phyloP scores from a whole-genome alignment of 2,797 vertebrate species.

The Staurois parvus region DNA sequence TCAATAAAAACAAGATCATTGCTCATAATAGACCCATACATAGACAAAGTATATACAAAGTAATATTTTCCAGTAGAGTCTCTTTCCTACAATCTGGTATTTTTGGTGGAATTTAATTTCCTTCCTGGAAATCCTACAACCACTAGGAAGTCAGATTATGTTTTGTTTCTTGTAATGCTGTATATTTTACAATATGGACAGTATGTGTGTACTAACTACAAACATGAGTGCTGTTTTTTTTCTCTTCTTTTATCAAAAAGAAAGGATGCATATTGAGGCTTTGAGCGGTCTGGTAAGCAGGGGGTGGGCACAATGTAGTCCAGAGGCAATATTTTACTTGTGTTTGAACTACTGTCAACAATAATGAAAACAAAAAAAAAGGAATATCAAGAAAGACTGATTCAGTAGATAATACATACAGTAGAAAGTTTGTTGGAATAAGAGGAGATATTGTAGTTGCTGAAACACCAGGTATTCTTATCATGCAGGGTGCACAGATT shows the following conservation, averaged over 20 bases:
- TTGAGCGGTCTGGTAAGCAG: slow-evolving; percentile 51
- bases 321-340: slow-evolving; percentile 56
- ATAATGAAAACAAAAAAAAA: slow-evolving; percentile 58
- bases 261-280: slow-evolving; percentile 52
- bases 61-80: no score
- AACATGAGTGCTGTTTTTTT: slow-evolving; percentile 46
- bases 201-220: slow-evolving; percentile 48
- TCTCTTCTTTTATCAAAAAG: slow-evolving; percentile 46
- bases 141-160: slow-evolving; percentile 41
- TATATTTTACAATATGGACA: slow-evolving; percentile 44
- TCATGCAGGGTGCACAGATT: slow-evolving; percentile 29
- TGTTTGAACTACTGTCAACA: slow-evolving; percentile 60
- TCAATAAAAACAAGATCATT: no score
- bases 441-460: slow-evolving; percentile 46
- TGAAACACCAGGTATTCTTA: slow-evolving; percentile 35
- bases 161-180: slow-evolving; percentile 42
- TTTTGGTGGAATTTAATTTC: background rate
- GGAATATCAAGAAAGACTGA: slow-evolving; percentile 44
- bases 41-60: no score
- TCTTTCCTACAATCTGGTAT: no score
- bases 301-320: slow-evolving; percentile 54
- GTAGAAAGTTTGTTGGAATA: slow-evolving; percentile 51
- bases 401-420: slow-evolving; percentile 52
- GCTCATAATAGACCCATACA: no score
- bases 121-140: slow-evolving; percentile 16